These are phyloP conservation scores for Dermolepida albohirtum DNA, from an alignment of 2,888 invertebrate genomes.

Conservation along the genomic window DNA sequence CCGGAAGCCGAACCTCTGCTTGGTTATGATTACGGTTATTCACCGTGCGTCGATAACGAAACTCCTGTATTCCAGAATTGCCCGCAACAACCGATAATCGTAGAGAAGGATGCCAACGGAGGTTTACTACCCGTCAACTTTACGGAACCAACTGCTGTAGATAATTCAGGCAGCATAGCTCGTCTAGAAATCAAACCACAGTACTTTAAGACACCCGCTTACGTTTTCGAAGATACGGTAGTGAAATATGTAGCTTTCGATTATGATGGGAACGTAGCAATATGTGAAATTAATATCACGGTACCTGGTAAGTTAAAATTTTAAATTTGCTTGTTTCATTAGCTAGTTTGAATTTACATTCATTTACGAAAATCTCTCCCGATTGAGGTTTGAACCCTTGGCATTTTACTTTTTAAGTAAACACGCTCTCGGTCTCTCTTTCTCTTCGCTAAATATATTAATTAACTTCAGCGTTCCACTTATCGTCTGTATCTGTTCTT, in stretches of 20 bases:
- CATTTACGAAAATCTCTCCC: too few species aligned
- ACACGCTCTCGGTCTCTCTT: too few species aligned
- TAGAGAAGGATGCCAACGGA: slow-evolving; percentile 88
- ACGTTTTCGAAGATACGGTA: slow-evolving; percentile 90
- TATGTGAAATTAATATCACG: slow-evolving; percentile 95
- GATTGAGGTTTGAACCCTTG: too few species aligned
- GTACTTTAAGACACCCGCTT: slow-evolving; percentile 89
- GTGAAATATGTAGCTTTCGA: slow-evolving; percentile 97
- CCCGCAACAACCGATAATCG: slow-evolving; percentile 91
- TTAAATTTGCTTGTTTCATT: slow-evolving; percentile 17
- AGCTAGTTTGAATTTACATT: not conserved
- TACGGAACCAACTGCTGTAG: slow-evolving; percentile 93
- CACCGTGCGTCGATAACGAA: slow-evolving; percentile 94
- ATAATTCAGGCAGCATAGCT: slow-evolving; percentile 95
- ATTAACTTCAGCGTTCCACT: too few species aligned
- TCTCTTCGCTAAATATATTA: too few species aligned
- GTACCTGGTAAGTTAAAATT: slow-evolving; percentile 72
- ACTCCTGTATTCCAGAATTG: slow-evolving; percentile 97
- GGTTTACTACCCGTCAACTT: slow-evolving; percentile 93
- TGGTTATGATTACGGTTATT: slow-evolving; percentile 93
- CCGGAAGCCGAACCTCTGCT: slow-evolving; percentile 84
- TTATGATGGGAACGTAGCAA: slow-evolving; percentile 96
- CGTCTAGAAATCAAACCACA: slow-evolving; percentile 92
- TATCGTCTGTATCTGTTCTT: too few species aligned
- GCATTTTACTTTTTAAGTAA: too few species aligned